Conservation (phyloP, 2,888 invertebrate species). For the Cantharis lateralis region DNA sequence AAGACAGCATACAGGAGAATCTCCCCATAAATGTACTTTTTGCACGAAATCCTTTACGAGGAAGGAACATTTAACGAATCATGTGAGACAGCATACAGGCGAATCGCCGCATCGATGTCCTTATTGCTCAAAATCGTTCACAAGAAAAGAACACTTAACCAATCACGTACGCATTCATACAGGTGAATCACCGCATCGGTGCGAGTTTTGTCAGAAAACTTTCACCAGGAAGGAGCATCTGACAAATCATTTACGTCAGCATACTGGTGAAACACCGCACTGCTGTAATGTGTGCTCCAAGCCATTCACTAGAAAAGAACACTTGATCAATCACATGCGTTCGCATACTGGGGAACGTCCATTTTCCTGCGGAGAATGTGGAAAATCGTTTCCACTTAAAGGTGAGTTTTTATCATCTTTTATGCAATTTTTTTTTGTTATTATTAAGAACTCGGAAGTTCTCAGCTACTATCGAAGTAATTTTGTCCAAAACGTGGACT, state of each 20-base stretch:
- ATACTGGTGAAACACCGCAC: constrained; percentile 73
- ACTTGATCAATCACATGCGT: constrained; percentile 76
- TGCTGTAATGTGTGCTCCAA: constrained; percentile 76
- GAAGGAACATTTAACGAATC: constrained; percentile 83
- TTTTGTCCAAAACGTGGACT: too few relatives aligned
- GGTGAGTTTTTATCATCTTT: constrained; percentile 53
- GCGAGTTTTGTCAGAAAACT: constrained; percentile 71
- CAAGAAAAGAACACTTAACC: constrained; percentile 83
- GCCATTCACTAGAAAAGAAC: constrained; percentile 75
- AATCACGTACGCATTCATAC: constrained; percentile 75
- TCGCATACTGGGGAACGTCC: constrained; percentile 82
- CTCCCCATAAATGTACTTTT: constrained; percentile 76
- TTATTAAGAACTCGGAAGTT: too few relatives aligned
- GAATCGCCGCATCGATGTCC: constrained; percentile 86
- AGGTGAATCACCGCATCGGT: constrained; percentile 71
- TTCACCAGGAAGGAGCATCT: constrained; percentile 75
- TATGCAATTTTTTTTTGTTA: not conserved
- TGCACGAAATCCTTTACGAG: constrained; percentile 80
- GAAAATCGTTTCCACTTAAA: constrained; percentile 84
- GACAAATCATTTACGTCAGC: constrained; percentile 72
- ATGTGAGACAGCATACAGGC: constrained; percentile 85
- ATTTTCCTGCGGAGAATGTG: constrained; percentile 82
- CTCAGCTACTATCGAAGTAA: too few relatives aligned
- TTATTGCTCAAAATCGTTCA: constrained; percentile 84
- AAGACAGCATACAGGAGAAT: constrained; percentile 72